Evolutionary conservation across 2,113 vertebrate species (phyloP).

Genomic region (Ahaetulla prasina): DNA sequence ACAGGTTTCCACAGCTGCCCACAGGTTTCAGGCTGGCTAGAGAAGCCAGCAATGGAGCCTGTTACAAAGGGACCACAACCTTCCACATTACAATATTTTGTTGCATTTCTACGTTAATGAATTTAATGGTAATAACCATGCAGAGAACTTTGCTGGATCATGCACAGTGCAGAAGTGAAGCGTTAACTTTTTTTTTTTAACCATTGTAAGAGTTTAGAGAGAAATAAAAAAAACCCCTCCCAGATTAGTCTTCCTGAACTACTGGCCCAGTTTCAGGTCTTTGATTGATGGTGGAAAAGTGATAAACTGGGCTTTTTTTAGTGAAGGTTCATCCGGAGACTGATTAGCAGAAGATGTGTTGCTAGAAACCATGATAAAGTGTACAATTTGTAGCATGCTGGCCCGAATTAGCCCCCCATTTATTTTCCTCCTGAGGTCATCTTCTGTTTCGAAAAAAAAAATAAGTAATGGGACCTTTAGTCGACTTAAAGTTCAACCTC

Average conservation of each 20-base stretch:
- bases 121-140: not conserved
- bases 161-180: not conserved
- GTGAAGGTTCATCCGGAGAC: slow-evolving; percentile 18
- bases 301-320: slow-evolving; percentile 14
- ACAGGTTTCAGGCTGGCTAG: not conserved
- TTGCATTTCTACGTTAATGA: not conserved
- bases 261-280: slow-evolving; percentile 32
- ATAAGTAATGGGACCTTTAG: slow-evolving; percentile 26
- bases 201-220: not conserved
- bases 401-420: slow-evolving; percentile 16
- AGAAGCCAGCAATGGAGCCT: not conserved
- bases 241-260: slow-evolving; percentile 20
- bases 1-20: not conserved
- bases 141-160: not conserved
- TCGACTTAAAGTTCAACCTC: not conserved
- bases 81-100: not conserved
- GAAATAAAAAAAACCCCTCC: not conserved
- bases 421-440: slow-evolving; percentile 55
- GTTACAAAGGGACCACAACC: not conserved
- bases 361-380: slow-evolving; percentile 24
- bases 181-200: slow-evolving; percentile 46
- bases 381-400: slow-evolving; percentile 15
- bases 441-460: slow-evolving; percentile 65
- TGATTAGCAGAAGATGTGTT: slow-evolving; percentile 39
- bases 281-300: slow-evolving; percentile 40